These are phyloP conservation scores for Tholera decimalis DNA, from an alignment of 2,888 invertebrate species.

Conservation along the genomic window DNA sequence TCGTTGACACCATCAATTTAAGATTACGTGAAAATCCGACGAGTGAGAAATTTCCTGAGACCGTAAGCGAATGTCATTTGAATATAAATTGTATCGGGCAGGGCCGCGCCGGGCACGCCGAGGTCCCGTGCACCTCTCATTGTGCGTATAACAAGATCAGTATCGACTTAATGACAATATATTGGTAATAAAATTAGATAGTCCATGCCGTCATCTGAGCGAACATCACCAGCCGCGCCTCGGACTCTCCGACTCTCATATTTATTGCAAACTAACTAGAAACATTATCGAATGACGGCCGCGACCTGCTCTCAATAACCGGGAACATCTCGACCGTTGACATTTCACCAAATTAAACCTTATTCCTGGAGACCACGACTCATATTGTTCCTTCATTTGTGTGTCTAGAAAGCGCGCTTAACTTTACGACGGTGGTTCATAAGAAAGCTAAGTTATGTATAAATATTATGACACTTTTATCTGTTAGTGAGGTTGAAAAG, in stretches of 20 bases:
- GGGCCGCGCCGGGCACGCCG: constrained; percentile 72
- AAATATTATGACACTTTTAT: constrained; percentile 91
- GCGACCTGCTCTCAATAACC: constrained; percentile 81
- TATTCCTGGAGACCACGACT: constrained; percentile 75
- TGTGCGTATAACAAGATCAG: constrained; percentile 91
- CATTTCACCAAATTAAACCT: constrained; percentile 78
- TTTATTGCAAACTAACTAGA: constrained; percentile 90
- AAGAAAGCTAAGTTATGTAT: constrained; percentile 89
- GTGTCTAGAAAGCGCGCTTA: constrained; percentile 83
- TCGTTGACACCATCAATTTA: constrained; percentile 85
- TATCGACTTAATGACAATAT: constrained; percentile 92
- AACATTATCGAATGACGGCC: constrained; percentile 88
- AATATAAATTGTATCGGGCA: constrained; percentile 89
- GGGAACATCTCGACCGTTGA: constrained; percentile 73
- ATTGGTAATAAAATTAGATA: constrained; percentile 92
- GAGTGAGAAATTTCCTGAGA: constrained; percentile 89
- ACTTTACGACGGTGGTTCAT: constrained; percentile 87
- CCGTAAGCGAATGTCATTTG: constrained; percentile 89
- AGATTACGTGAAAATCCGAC: constrained; percentile 89
- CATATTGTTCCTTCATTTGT: constrained; percentile 70
- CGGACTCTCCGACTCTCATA: constrained; percentile 84
- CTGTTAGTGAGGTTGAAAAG: constrained; percentile 86
- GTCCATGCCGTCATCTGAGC: constrained; percentile 87
- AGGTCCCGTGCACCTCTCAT: constrained; percentile 84
- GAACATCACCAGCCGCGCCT: constrained; percentile 81